Conservation (phyloP, 2,113 vertebrate species). For the Ceyx margarethae region DNA sequence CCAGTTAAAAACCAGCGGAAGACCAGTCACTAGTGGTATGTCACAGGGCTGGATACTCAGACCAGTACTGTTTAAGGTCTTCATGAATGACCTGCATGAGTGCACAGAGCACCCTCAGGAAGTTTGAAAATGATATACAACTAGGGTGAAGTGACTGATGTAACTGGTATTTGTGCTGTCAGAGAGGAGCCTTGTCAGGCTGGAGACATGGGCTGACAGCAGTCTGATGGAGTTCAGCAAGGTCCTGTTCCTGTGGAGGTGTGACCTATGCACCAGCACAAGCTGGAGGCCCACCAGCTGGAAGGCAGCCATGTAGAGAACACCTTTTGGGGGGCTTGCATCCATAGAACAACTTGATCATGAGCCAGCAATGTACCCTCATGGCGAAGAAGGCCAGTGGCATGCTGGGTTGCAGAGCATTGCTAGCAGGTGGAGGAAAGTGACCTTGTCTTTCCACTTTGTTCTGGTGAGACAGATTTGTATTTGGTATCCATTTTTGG, state of each 20-base stretch:
- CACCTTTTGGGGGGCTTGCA: accelerated
- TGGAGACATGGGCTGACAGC: not conserved
- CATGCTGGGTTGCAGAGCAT: not conserved
- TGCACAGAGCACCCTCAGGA: not conserved
- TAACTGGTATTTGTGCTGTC: not conserved
- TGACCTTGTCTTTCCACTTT: not conserved
- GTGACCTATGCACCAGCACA: not conserved
- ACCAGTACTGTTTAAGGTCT: not conserved
- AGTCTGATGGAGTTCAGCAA: not conserved
- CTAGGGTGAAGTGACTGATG: not conserved
- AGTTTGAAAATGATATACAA: not conserved
- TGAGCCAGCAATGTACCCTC: not conserved
- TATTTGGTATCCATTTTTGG: not conserved
- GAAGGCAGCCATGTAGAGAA: not conserved
- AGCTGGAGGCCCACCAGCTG: not conserved
- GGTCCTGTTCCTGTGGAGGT: not conserved
- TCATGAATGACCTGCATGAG: not conserved
- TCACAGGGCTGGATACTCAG: not conserved
- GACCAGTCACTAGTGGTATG: not conserved
- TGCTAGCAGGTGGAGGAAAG: not conserved
- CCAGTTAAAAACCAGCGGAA: not conserved
- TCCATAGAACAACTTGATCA: not conserved
- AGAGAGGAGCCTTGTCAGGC: not conserved
- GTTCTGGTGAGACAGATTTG: not conserved
- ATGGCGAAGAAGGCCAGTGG: not conserved